phyloP scores from a whole-genome alignment of 2,888 invertebrate species.

The Cryptus viduatorius region DNA sequence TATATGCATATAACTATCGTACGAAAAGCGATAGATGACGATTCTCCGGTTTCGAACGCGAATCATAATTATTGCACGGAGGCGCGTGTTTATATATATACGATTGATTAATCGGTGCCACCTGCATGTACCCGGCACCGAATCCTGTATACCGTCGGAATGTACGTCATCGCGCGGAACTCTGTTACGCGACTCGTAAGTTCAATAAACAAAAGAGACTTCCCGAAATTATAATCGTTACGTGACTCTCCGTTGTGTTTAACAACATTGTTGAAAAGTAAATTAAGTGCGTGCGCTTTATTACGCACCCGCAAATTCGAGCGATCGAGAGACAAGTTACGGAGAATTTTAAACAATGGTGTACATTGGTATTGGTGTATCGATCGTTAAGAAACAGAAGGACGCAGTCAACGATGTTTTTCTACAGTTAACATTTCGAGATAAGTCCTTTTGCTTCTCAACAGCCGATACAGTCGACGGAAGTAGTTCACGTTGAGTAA shows the following conservation, averaged over 20 bases:
- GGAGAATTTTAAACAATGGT: constrained; percentile 13
- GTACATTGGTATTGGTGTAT: background rate
- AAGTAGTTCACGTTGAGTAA: constrained; percentile 27
- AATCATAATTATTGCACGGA: background rate
- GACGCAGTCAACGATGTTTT: too few relatives aligned
- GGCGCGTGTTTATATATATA: background rate
- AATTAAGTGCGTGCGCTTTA: constrained; percentile 29
- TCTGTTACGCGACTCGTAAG: constrained; percentile 5
- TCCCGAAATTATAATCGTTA: constrained; percentile 45
- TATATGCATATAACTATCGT: background rate
- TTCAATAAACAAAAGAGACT: constrained; percentile 51
- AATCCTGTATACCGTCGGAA: background rate
- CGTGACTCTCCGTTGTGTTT: constrained; percentile 31
- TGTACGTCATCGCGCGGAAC: constrained; percentile 43
- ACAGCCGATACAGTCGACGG: constrained; percentile 16
- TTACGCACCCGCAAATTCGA: background rate
- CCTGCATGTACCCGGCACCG: constrained; percentile 29
- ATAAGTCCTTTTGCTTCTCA: too few relatives aligned
- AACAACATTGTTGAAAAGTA: constrained; percentile 33
- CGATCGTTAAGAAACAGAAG: too few relatives aligned
- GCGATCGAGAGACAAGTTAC: constrained; percentile 36
- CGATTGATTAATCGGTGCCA: constrained; percentile 45
- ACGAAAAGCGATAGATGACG: background rate
- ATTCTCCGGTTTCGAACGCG: background rate
- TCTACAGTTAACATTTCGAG: too few relatives aligned